Evolutionary conservation across 2,797 vertebrate genomes (phyloP), one percentile per base, ranked within the genome.

Genomic region (Trachurus trachurus): DNA sequence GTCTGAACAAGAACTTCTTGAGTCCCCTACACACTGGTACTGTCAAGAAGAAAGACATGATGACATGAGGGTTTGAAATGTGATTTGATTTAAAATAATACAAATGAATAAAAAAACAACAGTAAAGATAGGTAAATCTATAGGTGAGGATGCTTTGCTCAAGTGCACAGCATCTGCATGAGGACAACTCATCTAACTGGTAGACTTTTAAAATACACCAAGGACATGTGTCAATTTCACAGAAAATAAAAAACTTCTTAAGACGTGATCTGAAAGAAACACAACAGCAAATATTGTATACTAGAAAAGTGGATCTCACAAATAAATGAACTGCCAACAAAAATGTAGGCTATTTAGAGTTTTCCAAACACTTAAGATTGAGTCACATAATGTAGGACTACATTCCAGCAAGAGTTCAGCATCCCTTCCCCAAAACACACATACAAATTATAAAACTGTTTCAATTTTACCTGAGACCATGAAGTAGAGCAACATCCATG

Each of bases 391-490:
- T 26, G 26, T 26, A 26, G 26, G 26, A 1, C 26, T 26, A 26
- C 26, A 26, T 26, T 26, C 3, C 26, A 26, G 26, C 26, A 26
- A 26, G 1, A 26, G 26, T 3, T 26, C 26, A 26, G 26, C 26
- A 29, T 31, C 13, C 1, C 22, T 2, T 13, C 52, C 9, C 40
- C 19, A 73, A 34, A 13, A 49, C 1, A 60, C 22, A 63, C 10
- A 47, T 54, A 11, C 10, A 53, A 69, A 47, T 58, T 0, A 26
- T 0, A 26, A 54, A 66, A 19, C 10, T 26, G 0, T 22, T 8
- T 7, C 19, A 44, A 26, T 29, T 69, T 52, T 80, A 93, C 90
- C 90, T 90, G 85, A 65, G 31, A 83, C n/a, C 54, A n/a, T n/a
- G 7, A 82, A 56, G 66, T 15, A 50, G 40, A 88, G 40, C 26